phyloP scores from a whole-genome alignment of 1,140 invertebrate species.

The Atta cephalotes region DNA sequence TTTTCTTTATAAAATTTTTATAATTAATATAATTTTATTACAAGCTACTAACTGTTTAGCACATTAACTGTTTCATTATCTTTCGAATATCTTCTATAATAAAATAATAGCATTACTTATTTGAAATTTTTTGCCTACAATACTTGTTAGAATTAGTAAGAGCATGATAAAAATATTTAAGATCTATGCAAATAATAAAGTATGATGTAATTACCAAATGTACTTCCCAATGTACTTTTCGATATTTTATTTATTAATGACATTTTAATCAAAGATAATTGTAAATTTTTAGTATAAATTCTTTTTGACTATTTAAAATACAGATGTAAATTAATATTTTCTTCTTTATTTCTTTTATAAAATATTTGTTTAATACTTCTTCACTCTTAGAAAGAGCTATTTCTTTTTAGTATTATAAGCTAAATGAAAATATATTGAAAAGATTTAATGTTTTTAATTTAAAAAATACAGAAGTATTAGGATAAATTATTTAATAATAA shows the following conservation, averaged over 20 bases:
- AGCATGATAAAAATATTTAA: not conserved
- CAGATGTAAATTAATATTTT: not conserved
- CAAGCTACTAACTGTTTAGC: not conserved
- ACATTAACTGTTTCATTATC: not conserved
- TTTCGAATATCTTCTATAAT: not conserved
- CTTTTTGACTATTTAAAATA: not conserved
- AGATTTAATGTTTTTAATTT: constrained; percentile 6
- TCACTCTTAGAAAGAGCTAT: not conserved
- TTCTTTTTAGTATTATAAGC: not conserved
- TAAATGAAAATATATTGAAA: not conserved
- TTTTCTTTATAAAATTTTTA: too few species aligned
- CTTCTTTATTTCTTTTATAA: not conserved
- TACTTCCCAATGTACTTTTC: not conserved
- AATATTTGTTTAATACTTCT: not conserved
- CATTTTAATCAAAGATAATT: constrained; percentile 6
- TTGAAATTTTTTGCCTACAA: not conserved
- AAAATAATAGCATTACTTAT: not conserved
- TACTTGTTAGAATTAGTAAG: not conserved
- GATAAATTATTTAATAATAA: constrained; percentile 26
- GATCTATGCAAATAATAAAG: not conserved
- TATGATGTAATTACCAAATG: not conserved
- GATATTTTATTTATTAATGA: not conserved
- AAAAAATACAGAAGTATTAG: not conserved
- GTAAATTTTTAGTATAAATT: not conserved
- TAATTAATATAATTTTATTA: not conserved